phyloP scores from a whole-genome alignment of 64 coral and sea anemone species.

The Montipora foliosa region DNA sequence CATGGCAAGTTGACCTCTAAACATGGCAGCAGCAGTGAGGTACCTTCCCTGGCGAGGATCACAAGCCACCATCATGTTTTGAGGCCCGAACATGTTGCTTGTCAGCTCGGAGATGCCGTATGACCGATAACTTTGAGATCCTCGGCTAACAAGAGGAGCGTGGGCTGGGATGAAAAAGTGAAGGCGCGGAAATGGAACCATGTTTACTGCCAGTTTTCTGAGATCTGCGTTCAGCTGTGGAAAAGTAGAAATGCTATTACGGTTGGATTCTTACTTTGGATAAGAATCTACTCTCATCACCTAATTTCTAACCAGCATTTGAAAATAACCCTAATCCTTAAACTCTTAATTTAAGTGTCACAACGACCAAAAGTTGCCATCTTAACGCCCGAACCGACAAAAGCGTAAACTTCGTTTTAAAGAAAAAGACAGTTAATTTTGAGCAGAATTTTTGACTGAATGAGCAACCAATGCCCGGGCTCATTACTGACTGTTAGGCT shows the following conservation, averaged over 20 bases:
- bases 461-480: no score
- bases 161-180: slow-evolving; percentile 95
- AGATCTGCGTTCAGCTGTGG: slow-evolving; percentile 87
- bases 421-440: no score
- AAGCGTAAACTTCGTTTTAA: no score
- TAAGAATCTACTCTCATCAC: no score
- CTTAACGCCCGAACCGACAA: no score
- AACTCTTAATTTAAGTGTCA: no score
- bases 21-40: slow-evolving; percentile 89
- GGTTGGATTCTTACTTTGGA: no score
- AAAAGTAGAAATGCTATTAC: not conserved
- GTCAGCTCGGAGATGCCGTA: slow-evolving; percentile 82
- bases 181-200: slow-evolving; percentile 94
- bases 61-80: slow-evolving; percentile 95
- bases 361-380: no score
- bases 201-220: slow-evolving; percentile 89
- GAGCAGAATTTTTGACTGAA: no score
- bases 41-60: slow-evolving; percentile 89
- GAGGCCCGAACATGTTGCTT: slow-evolving; percentile 78
- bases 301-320: no score
- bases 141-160: slow-evolving; percentile 77
- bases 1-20: slow-evolving; percentile 91
- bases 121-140: slow-evolving; percentile 72
- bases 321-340: no score
- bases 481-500: no score